Evolutionary conservation across 2,113 vertebrate genomes (phyloP).

Genomic region (Casuarius casuarius): DNA sequence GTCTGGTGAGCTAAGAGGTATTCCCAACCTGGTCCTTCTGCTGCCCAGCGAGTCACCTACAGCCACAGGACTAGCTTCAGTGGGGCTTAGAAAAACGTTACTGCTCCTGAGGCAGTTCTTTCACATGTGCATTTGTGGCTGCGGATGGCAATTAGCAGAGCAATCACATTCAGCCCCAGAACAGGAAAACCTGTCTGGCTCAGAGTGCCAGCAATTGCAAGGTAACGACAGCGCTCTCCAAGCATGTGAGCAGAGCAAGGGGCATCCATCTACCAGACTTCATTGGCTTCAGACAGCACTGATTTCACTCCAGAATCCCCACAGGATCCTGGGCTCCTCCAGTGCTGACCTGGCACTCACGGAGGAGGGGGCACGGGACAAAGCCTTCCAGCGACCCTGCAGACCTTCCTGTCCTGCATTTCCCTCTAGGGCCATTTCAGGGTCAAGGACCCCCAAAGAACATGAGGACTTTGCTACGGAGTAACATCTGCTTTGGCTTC

Average conservation of each 20-base stretch:
- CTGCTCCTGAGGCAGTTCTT: not conserved
- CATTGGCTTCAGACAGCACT: not conserved
- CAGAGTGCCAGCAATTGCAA: rapidly evolving
- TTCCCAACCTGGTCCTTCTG: not conserved
- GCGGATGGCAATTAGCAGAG: no score
- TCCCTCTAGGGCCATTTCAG: no score
- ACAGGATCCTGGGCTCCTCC: not conserved
- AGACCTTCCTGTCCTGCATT: not conserved
- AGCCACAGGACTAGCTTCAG: not conserved
- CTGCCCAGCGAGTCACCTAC: not conserved
- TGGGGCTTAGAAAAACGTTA: not conserved
- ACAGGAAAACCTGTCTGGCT: not conserved
- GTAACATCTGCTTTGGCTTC: not conserved
- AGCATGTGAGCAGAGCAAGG: not conserved
- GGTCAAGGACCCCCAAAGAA: not conserved
- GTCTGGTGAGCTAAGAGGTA: not conserved
- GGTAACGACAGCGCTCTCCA: rapidly evolving
- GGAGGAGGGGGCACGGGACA: no score
- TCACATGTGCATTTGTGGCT: rapidly evolving
- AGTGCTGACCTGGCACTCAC: not conserved
- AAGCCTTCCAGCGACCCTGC: not conserved
- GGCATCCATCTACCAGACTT: rapidly evolving
- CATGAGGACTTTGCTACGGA: rapidly evolving
- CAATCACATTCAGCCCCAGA: not conserved
- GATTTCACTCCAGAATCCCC: not conserved